Conservation (phyloP, 53 echinoderm and acorn worm species). For the Zoroaster sp. region DNA sequence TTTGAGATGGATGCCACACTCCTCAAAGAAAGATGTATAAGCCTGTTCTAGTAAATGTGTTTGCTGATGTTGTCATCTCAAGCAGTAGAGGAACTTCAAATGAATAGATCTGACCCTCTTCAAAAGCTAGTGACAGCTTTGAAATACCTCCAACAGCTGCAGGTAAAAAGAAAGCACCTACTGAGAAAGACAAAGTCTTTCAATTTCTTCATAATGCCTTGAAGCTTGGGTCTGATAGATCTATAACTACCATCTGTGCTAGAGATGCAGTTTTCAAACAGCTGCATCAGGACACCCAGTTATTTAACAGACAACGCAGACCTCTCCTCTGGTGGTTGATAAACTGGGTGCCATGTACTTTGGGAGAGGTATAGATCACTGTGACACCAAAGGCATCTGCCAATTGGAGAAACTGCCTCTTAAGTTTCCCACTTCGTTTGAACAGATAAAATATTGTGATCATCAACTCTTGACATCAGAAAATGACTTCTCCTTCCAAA, state of each 20-base stretch:
- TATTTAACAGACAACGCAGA: constrained; percentile 52
- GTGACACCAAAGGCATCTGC: constrained; percentile 14
- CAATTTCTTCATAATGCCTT: constrained; percentile 60
- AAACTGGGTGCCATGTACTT: constrained; percentile 75
- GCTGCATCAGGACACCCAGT: constrained; percentile 64
- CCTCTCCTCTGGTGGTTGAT: constrained; percentile 61
- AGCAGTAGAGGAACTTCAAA: constrained; percentile 43
- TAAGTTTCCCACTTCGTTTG: constrained; percentile 21
- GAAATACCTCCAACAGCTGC: constrained; percentile 42
- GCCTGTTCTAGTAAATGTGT: constrained; percentile 1
- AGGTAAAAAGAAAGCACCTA: constrained; percentile 31
- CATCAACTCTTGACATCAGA: neutral
- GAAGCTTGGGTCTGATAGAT: constrained; percentile 41
- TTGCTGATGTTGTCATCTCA: constrained; percentile 15
- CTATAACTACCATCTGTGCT: constrained; percentile 44
- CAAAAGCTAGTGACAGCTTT: constrained; percentile 47
- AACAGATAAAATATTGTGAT: constrained; percentile 12
- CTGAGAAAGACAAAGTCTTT: no score
- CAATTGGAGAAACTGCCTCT: neutral
- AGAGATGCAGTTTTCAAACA: constrained; percentile 60
- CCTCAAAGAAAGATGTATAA: neutral
- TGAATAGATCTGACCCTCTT: constrained; percentile 33
- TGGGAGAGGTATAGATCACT: constrained; percentile 65
- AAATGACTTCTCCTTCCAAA: neutral
- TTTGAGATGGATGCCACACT: no score